Evolutionary conservation across 2,888 invertebrate genomes (phyloP), one percentile per base, ranked within the genome.

Genomic region (Eupithecia exiguata): DNA sequence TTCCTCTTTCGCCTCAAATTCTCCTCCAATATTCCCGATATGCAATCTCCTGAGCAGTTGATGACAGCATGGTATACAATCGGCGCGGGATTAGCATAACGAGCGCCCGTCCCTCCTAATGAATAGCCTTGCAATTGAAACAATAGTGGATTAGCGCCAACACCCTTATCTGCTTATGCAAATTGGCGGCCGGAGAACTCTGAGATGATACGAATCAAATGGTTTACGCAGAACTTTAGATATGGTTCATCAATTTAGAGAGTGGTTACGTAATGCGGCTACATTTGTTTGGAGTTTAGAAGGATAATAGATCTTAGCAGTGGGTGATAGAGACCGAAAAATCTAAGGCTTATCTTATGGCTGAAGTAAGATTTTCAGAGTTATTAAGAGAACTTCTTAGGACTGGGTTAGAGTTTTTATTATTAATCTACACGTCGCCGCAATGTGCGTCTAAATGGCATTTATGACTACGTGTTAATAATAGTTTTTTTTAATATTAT

Each of bases 101-200:
- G 90, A 89, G 88, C 86, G 61, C 80, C 82, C 82, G 74, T 75
- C 76, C 76, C 82, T 84, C 83, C 86, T 92, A 91, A 92, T 92
- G 90, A 92, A 92, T 90, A 87, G 91, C 84, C 89, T 86, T 86
- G 91, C 90, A 89, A 92, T 91, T 92, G 91, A 92, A 92, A 92
- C 91, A 90, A 89, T 89, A 88, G 88, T 88, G 89, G 88, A 90
- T 90, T 90, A 90, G 83, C 86, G 84, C 86, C 89, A 85, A 87
- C 87, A 84, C 86, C 84, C 87, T 88, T 88, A 89, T 88, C 89
- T 86, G 84, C 84, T 88, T 88, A 88, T 89, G 88, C 84, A 88
- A 88, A 89, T 87, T 71, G 67, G 63, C 73, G 69, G 73, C 35
- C 40, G 25, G 53, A 63, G 70, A 74, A 77, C 77, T 73, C 63